Base-by-base conservation (phyloP, 2,797 vertebrate species). In the Sebastes aleutianus region DNA sequence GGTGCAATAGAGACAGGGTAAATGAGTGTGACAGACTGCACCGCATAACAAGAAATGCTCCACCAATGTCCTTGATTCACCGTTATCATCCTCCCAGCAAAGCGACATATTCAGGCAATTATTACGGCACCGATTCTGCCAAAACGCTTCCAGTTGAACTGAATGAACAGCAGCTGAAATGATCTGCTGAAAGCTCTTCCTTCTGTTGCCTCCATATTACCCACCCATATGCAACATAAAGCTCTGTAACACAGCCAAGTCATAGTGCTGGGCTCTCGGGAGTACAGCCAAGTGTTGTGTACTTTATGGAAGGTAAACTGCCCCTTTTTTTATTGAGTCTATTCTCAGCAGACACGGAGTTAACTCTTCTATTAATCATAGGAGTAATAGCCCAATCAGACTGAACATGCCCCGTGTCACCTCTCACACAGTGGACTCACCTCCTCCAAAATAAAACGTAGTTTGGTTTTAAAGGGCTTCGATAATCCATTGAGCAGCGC, bases 401-500 rank as follows among this genome's bases (percentile, higher is more conserved):
- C 43, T 22, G 56, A 67, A 83, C 64, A 13, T 8, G 20, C 27
- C 47, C 31, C 8, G 6, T 69, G 78, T 79, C 32, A 74, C 69
- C 80, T 58, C 57, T 83, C n/a, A 65, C 53, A 32, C 24, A 18
- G 39, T 16, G 31, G 63, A 72, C 36, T 69, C 73, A 72, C 69
- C 81, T 62, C 18, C 27, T 64, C 66, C 63, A 72, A 31, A 54
- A 65, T 81, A 16, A 63, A 70, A 78, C 69, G 66, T 53, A 34
- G 27, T 69, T 78, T 84, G 58, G 22, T 77, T 82, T 85, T 61
- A 54, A 75, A 81, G 82, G 66, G 76, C 64, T 87, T 70, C 78
- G 80, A 77, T 91, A 87, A 92, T 92, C 84, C 87, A 81, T 85
- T 77, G 54, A 83, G 63, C 83, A 70, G 75, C 56, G 9, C 75